Base-by-base conservation (phyloP, 1,140 invertebrate species). In the Penaeus chinensis region DNA sequence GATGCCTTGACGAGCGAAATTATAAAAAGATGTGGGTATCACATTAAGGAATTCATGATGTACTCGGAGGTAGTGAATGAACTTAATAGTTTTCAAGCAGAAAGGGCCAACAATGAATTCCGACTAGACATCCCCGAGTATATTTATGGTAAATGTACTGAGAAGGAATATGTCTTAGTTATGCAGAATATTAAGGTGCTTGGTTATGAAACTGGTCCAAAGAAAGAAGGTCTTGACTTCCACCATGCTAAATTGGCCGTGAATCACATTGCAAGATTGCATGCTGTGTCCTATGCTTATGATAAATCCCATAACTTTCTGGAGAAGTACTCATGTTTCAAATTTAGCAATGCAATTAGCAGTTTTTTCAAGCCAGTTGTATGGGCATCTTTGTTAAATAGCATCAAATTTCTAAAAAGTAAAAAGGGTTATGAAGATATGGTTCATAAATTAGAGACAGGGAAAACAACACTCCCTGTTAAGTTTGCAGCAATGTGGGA, bases 141-240 rank as follows among this genome's bases (percentile, higher is more conserved):
- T 69, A 89, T 90, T 18, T 90, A 90, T 76, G 89, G 89, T 24
- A 84, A 89, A 82, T 90, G 89, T 81, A 88, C 84, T n/a, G 62
- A 85, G 10, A 88, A 85, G 54, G 89, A 90, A 61, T 90, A 89
- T 84, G 89, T 90, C 19, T 62, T 90, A 42, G 87, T 90, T 18
- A 89, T 90, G 84, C 79, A 89, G 42, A 90, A 90, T 80, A 80
- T 88, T 62, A 90, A 90, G 54, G 87, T 82, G 16, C 66, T 76
- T 19, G 84, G 85, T 2, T 90, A 84, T 80, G 89, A 89, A 83
- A 89, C 84, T 20, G 87, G 86, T 76, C 84, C 87, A 18, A 87
- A 86, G 27, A 60, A 24, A 62, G 65, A 90, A 54, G 87, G 89
- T 4, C 66, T 90, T 20, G 76, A 83, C 54, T 81, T 90, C 47